phyloP scores from a whole-genome alignment of 2,888 invertebrate genomes.

The Orthosia gothica region DNA sequence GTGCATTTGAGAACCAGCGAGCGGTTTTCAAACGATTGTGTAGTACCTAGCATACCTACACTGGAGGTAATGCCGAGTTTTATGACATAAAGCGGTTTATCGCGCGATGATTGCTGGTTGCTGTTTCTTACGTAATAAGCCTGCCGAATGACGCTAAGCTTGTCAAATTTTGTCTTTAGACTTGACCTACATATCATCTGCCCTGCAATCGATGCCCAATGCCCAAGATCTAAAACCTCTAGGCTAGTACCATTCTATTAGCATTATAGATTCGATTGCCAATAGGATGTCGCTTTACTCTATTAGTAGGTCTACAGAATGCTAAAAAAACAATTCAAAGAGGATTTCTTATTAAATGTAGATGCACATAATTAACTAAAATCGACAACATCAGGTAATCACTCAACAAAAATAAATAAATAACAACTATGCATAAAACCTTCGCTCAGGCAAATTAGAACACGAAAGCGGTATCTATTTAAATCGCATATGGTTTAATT shows the following conservation, averaged over 20 bases:
- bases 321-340: neutral
- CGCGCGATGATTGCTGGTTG: too few species aligned
- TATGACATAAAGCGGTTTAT: too few species aligned
- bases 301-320: neutral
- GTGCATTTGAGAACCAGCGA: too few species aligned
- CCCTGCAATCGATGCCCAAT: neutral
- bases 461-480: neutral
- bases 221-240: neutral
- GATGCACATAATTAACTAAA: neutral
- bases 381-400: neutral
- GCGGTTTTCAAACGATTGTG: too few species aligned
- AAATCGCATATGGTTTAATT: constrained; percentile 18
- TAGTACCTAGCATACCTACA: too few species aligned
- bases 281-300: too few species aligned
- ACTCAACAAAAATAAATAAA: neutral
- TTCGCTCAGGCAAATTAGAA: neutral
- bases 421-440: neutral
- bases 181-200: constrained; percentile 1
- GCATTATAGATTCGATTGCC: too few species aligned
- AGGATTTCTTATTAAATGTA: neutral
- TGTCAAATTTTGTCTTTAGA: neutral
- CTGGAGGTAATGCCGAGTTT: too few species aligned
- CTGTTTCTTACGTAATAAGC: too few species aligned
- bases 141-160: too few species aligned
- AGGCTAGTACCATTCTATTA: too few species aligned